A percentile compares a stretch with the other conserved stretches of the same genome.
Evolutionary conservation across 2,797 vertebrate species (phyloP).

Genomic region (Lagorchestes hirsutus): DNA sequence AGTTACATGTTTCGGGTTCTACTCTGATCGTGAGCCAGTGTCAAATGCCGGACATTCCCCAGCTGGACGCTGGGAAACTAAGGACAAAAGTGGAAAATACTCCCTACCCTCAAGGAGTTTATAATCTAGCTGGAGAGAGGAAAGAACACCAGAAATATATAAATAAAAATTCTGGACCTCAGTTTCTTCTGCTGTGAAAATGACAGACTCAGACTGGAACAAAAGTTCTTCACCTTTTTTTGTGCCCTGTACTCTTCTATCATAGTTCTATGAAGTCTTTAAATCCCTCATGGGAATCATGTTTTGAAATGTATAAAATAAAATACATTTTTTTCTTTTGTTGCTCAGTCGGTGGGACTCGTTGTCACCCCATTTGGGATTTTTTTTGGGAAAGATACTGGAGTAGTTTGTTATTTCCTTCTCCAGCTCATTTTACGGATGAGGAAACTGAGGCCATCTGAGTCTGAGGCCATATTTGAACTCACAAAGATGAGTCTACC

Average conservation of each 20-base stretch:
- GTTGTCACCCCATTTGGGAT: not conserved
- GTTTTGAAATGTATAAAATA: not conserved
- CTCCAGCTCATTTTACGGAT: not conserved
- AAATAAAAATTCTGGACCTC: not conserved
- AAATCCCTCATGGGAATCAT: not conserved
- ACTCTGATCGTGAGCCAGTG: not conserved
- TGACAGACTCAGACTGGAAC: not conserved
- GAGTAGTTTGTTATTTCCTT: not conserved
- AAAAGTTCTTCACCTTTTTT: not conserved
- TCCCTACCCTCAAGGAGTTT: not conserved
- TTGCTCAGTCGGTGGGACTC: not conserved
- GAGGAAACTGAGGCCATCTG: not conserved
- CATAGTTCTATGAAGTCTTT: not conserved
- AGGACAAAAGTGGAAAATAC: not conserved
- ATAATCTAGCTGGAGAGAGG: not conserved
- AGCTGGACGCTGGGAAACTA: not conserved
- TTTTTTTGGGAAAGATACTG: not conserved
- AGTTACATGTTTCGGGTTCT: not conserved
- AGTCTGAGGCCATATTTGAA: not conserved
- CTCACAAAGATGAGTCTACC: not conserved
- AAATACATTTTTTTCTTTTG: not conserved
- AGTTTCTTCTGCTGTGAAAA: not conserved
- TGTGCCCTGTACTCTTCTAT: not conserved
- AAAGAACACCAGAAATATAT: not conserved
- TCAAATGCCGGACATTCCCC: not conserved